These are phyloP conservation scores for Formica selysi DNA, from an alignment of 1,140 invertebrate genomes.

Conservation along the genomic window DNA sequence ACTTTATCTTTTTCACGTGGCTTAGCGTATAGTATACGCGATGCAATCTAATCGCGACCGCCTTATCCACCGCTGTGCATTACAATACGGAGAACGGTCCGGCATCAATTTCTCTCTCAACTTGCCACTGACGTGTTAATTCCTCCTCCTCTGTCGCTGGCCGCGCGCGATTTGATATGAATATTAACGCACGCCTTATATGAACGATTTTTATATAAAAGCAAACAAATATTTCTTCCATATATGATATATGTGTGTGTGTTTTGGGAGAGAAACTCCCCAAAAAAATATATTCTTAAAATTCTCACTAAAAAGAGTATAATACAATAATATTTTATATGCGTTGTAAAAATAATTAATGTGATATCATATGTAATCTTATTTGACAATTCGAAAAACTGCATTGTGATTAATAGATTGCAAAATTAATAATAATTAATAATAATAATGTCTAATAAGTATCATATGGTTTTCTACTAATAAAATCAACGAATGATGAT, in stretches of 20 bases:
- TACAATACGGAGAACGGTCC: conserved; percentile 71
- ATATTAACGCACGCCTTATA: neutral
- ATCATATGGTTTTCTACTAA: neutral
- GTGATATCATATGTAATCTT: neutral
- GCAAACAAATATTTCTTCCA: neutral
- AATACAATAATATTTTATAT: neutral
- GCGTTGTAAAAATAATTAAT: neutral
- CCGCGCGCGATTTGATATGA: conserved; percentile 42
- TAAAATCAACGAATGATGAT: neutral
- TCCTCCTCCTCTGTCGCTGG: conserved; percentile 8
- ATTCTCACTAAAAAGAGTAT: neutral
- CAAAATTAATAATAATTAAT: neutral
- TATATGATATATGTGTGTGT: neutral
- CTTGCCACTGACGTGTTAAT: conserved; percentile 24
- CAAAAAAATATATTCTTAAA: neutral
- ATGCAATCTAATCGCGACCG: conserved; percentile 62
- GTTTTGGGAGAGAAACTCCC: too few relatives aligned
- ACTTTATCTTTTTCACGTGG: conserved; percentile 59
- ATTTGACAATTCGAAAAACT: neutral
- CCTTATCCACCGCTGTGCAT: conserved; percentile 62
- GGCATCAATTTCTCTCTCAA: conserved; percentile 67
- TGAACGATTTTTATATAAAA: conserved; percentile 5
- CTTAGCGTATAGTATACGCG: conserved; percentile 9
- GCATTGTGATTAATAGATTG: neutral
- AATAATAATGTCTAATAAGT: neutral